Evolutionary conservation across 1,140 invertebrate genomes (phyloP), one percentile per base, ranked within the genome.

Genomic region (Gryllus bimaculatus): DNA sequence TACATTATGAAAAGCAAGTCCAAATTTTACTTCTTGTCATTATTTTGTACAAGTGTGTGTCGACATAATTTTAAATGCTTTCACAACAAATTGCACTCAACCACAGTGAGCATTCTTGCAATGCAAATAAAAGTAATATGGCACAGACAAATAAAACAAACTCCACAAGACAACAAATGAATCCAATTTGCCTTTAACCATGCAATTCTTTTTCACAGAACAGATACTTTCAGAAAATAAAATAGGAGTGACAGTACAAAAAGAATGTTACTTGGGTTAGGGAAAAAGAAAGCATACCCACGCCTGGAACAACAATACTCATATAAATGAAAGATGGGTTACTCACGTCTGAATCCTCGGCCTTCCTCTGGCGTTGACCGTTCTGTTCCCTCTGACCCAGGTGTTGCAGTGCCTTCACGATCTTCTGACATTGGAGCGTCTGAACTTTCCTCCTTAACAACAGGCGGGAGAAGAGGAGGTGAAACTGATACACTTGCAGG

Each of bases 331-430:
- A 74, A 21, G 20, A 74, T n/a, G 18, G 8, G 15, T 20, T 48
- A 88, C 87, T 89, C 81, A 89, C 88, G 87, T 87, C 87, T 85
- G 79, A 87, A 88, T 12, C 87, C 86, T 78, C 87, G 85, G 82
- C 86, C 85, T 80, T 89, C 88, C 81, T 89, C 89, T 0, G 88
- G 88, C 12, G 87, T 89, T 13, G 88, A 89, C 18, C 88, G 83
- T 77, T 89, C 89, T 20, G 88, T 89, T 78, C 87, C 87, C 75
- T 89, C 88, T 10, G 89, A 89, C 8, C 87, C 86, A 0, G 89
- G 88, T 0, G 88, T 89, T 0, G 86, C 87, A 74, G 88, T 88
- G 12, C 86, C 84, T 10, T 89, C 89, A 8, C 87, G 84, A 47
- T 88, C 88, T 78, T 89, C 87, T 21, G 87, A 86, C 54, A 86